A percentile compares a stretch with the other conserved stretches of the same genome.
Conservation (phyloP, 2,113 vertebrate genomes). For the Papio anubis region DNA sequence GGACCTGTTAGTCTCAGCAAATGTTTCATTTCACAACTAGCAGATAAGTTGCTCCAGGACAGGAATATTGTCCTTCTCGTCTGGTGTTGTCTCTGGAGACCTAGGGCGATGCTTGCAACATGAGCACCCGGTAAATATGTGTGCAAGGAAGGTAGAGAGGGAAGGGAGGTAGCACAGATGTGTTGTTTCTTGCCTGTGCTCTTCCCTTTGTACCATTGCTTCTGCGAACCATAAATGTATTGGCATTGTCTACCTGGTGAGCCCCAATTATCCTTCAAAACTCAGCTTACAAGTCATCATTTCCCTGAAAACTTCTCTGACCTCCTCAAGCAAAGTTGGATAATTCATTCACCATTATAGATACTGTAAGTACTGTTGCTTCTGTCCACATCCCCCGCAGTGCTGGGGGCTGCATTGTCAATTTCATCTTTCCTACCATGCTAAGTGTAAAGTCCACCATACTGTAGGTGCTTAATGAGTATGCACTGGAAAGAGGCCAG, state of each 20-base stretch:
- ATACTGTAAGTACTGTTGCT: background rate
- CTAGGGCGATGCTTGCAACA: background rate
- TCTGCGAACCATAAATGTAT: background rate
- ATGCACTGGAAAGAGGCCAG: background rate
- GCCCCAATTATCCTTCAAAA: background rate
- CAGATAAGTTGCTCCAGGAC: background rate
- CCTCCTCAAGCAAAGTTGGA: background rate
- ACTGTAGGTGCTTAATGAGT: background rate
- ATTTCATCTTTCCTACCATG: background rate
- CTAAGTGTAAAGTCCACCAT: background rate
- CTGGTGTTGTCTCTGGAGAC: background rate
- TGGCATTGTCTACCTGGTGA: background rate
- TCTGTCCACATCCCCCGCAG: background rate
- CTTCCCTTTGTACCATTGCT: background rate
- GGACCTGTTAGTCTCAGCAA: background rate
- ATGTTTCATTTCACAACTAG: background rate
- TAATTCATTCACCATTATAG: background rate
- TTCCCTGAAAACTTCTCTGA: background rate
- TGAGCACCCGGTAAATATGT: background rate
- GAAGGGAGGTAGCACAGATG: background rate
- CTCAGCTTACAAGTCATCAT: background rate
- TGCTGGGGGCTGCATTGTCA: background rate
- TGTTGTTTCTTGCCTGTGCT: background rate
- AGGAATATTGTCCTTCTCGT: background rate
- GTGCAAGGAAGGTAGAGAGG: background rate